These are phyloP conservation scores for Drosophila bipectinata DNA, from an alignment of 1,140 invertebrate species.

Conservation along the genomic window DNA sequence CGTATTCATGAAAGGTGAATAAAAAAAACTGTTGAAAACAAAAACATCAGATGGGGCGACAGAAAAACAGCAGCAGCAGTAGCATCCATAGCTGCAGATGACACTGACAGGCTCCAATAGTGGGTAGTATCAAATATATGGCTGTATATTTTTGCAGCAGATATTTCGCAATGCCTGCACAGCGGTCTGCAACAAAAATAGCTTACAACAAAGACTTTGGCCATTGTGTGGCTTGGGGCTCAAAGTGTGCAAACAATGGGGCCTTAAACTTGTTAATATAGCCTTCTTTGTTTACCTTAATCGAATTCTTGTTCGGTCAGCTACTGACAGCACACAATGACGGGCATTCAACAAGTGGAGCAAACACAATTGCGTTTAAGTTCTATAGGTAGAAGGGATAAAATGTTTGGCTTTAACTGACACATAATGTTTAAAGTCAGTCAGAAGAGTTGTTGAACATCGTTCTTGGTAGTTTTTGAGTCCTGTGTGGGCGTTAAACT, in stretches of 20 bases:
- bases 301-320: conserved; percentile 29
- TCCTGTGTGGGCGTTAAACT: background rate
- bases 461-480: background rate
- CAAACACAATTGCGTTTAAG: conserved; percentile 8
- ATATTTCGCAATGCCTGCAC: conserved; percentile 26
- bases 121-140: background rate
- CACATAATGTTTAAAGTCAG: background rate
- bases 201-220: conserved; percentile 16
- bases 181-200: conserved; percentile 14
- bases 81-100: conserved; percentile 10
- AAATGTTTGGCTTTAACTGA: background rate
- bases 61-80: conserved; percentile 6
- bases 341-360: conserved; percentile 31
- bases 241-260: conserved; percentile 13
- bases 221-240: conserved; percentile 11
- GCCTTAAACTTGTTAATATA: conserved; percentile 29
- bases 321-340: background rate
- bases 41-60: conserved; percentile 9
- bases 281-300: conserved; percentile 36
- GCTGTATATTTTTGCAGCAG: conserved; percentile 37
- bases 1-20: conserved; percentile 37
- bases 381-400: background rate
- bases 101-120: conserved; percentile 30
- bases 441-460: background rate
- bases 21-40: conserved; percentile 22